Evolutionary conservation across 2,888 invertebrate species (phyloP), one percentile per base, ranked within the genome.

Genomic region (Leptinotarsa haldemani): DNA sequence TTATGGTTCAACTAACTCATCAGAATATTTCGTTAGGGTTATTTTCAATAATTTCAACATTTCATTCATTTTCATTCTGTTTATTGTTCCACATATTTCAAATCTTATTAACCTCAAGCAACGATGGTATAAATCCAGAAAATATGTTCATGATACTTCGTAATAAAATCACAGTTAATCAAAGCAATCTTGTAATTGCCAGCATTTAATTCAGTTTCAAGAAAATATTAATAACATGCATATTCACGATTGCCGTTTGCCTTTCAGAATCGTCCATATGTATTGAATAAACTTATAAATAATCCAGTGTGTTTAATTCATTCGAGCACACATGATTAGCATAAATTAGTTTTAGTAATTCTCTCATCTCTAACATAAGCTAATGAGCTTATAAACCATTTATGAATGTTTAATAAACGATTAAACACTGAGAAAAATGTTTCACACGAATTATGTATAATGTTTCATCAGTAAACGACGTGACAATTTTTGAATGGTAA

Each of bases 401-500:
- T 56, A 56, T 3, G 56, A 56, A 56, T 56, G 56, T 56, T 25
- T 25, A 4, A 56, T 50, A 25, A 25, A 56, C 56, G 56, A 20
- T 22, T 22, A 22, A 50, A 20, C 56, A 22, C 56, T 13, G 22
- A 15, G 56, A 22, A 56, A 56, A 56, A 3, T 25, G 15, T 3
- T 56, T 4, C 3, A 56, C 56, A 20, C 22, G 20, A 56, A 22
- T 56, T 20, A 56, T 20, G 77, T 64, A 81, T 79, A 80, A 80
- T 4, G 56, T 56, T 13, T 12, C 22, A 40, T 12, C 1, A 56
- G 13, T 56, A 4, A 56, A 13, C 2, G 4, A 56, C 13, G 9
- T 56, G 53, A 56, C 20, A 53, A 22, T 53, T 9, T 20, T 53
- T 9, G 0, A 18, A 53, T 53, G 9, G 20, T 50, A 5, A 50